These are phyloP conservation scores for Macrostomum lignano DNA, from an alignment of 1,140 invertebrate species.

Conservation along the genomic window DNA sequence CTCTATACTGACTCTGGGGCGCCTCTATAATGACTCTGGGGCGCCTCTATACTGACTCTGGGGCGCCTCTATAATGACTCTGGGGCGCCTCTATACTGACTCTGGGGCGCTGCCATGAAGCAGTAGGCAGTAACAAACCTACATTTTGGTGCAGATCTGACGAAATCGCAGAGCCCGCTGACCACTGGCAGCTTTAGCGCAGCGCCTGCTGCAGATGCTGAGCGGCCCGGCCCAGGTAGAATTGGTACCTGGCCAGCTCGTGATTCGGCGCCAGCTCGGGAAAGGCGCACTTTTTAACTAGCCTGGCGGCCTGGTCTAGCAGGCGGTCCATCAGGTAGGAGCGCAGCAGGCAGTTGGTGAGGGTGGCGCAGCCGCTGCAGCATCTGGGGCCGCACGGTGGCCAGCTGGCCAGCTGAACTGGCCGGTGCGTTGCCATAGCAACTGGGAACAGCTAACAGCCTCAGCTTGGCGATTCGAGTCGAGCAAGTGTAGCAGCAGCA, in stretches of 20 bases:
- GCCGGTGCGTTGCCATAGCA: constrained; percentile 54
- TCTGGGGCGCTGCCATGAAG: no score
- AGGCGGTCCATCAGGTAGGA: constrained; percentile 82
- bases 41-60: no score
- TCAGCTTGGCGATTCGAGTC: constrained; percentile 35
- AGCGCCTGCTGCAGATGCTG: constrained; percentile 67
- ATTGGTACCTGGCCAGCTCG: constrained; percentile 84
- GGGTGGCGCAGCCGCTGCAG: constrained; percentile 66
- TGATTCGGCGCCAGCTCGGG: constrained; percentile 83
- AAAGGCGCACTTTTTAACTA: constrained; percentile 78
- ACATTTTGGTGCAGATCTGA: constrained; percentile 8
- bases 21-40: no score
- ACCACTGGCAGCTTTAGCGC: constrained; percentile 80
- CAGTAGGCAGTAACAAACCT: neutral
- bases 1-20: no score
- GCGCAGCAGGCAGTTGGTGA: constrained; percentile 72
- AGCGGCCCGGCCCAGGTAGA: constrained; percentile 61
- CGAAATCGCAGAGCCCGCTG: constrained; percentile 86
- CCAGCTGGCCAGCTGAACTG: constrained; percentile 54
- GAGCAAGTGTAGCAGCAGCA: constrained; percentile 60
- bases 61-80: no score
- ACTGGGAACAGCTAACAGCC: constrained; percentile 34
- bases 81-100: no score
- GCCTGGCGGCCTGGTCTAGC: constrained; percentile 58
- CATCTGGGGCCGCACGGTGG: constrained; percentile 45